Evolutionary conservation across 1,140 invertebrate species (phyloP).

Genomic region (Pseudoatta argentina): DNA sequence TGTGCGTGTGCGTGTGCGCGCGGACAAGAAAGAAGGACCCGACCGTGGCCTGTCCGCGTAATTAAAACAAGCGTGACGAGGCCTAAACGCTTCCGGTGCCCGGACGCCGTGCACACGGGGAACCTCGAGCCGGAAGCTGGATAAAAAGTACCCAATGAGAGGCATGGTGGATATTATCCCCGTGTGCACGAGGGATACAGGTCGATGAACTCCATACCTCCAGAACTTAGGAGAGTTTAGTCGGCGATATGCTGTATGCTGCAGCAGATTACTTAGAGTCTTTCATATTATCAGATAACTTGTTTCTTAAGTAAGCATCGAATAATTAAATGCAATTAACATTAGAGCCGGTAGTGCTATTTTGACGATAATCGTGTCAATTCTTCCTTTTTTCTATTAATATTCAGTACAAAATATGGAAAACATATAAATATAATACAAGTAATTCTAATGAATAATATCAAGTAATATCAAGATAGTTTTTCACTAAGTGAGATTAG

Average conservation of each 20-base stretch:
- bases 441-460: no score
- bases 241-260: neutral
- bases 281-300: neutral
- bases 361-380: no score
- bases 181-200: slow-evolving; percentile 57
- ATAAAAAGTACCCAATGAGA: slow-evolving; percentile 72
- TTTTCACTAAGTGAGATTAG: no score
- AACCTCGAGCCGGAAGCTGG: slow-evolving; percentile 80
- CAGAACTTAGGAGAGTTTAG: slow-evolving; percentile 15
- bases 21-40: slow-evolving; percentile 46
- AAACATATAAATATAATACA: no score
- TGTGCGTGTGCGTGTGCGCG: slow-evolving; percentile 17
- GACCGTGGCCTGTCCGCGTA: slow-evolving; percentile 70
- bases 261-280: neutral
- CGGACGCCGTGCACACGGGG: slow-evolving; percentile 55
- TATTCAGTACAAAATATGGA: no score
- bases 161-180: slow-evolving; percentile 58
- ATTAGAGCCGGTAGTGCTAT: no score
- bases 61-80: slow-evolving; percentile 84
- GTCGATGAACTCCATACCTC: slow-evolving; percentile 62
- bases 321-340: neutral
- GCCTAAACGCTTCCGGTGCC: slow-evolving; percentile 83
- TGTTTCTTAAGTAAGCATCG: neutral
- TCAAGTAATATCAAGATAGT: no score
- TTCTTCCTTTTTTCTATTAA: no score